Evolutionary conservation across 2,888 invertebrate genomes (phyloP), one percentile per base, ranked within the genome.

Genomic region (Ormia ochracea): DNA sequence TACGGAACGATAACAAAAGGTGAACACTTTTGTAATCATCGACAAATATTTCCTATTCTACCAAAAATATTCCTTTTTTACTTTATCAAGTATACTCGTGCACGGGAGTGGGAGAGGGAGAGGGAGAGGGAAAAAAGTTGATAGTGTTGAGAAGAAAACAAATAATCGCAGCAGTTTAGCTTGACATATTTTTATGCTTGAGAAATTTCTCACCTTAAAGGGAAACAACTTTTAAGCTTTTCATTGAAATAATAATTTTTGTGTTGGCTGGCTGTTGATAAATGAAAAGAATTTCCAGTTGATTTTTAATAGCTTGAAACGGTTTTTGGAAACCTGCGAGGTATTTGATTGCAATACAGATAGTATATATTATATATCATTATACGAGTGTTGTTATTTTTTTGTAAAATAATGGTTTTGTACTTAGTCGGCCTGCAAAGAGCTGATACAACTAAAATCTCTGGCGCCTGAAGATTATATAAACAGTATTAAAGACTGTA

Each of bases 171-270:
- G 36, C 48, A 63, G 41, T 63, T 72, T 41, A 73, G 41, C 68
- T 72, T 80, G 80, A 80, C 80, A 80, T 50, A 73, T 80, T 80
- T 72, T 72, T 63, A 76, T 72, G 76, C 80, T 63, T 76, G 61
- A 52, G 26, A 56, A 66, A 66, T 26, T 58, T 31, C 43, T 26
- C 28, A 52, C 31, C 41, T 33, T 3, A 23, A 9, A 17, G 45
- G 26, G 23, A 45, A 54, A 14, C 31, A 23, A 69, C 9, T 58
- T 69, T 4, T 17, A 23, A 4, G 14, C 45, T 54, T 69, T 76
- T 63, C 52, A 61, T 76, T 61, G 48, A 56, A 28, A 38, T 17
- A 54, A 36, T 52, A 50, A 66, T 38, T 50, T 28, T 33, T 26
- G 33, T 21, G 61, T 21, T 48, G 36, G 10, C 17, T 48, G 36